Evolutionary conservation across 2,888 invertebrate genomes (phyloP).

Genomic region (Barypeithes pellucidus): DNA sequence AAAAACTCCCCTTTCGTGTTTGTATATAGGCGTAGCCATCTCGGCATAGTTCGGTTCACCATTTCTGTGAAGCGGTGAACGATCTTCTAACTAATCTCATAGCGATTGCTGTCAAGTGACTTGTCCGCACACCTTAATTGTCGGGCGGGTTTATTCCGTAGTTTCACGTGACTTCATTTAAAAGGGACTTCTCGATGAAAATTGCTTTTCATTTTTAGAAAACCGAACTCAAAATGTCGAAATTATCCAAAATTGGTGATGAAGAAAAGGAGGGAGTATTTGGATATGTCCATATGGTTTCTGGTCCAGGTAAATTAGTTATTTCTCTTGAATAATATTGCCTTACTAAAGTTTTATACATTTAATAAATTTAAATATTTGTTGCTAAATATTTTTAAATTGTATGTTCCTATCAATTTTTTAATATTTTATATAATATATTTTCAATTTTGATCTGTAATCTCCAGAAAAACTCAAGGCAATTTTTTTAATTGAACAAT

Average conservation of each 20-base stretch:
- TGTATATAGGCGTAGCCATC: constrained; percentile 62
- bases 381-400: neutral
- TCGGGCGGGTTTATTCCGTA: constrained; percentile 57
- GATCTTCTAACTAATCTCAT: constrained; percentile 35
- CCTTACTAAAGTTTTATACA: neutral
- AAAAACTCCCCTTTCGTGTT: constrained; percentile 23
- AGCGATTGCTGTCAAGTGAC: constrained; percentile 40
- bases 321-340: neutral
- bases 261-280: constrained; percentile 91
- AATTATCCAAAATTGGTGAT: constrained; percentile 82
- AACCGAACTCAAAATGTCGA: constrained; percentile 75
- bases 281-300: constrained; percentile 97
- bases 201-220: constrained; percentile 43
- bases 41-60: constrained; percentile 49
- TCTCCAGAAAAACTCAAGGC: too few relatives aligned
- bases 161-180: constrained; percentile 62
- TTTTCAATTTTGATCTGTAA: too few relatives aligned
- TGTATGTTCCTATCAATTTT: too few relatives aligned
- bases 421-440: too few relatives aligned
- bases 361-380: neutral
- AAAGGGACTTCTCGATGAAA: constrained; percentile 26
- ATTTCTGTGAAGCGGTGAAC: constrained; percentile 57
- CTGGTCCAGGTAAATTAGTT: constrained; percentile 90
- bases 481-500: too few relatives aligned
- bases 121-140: constrained; percentile 56